Percentiles rank a stretch among this genome's conserved stretches.
These are phyloP conservation scores for Argyresthia albistria DNA, from an alignment of 2,888 invertebrate species.

Conservation along the genomic window DNA sequence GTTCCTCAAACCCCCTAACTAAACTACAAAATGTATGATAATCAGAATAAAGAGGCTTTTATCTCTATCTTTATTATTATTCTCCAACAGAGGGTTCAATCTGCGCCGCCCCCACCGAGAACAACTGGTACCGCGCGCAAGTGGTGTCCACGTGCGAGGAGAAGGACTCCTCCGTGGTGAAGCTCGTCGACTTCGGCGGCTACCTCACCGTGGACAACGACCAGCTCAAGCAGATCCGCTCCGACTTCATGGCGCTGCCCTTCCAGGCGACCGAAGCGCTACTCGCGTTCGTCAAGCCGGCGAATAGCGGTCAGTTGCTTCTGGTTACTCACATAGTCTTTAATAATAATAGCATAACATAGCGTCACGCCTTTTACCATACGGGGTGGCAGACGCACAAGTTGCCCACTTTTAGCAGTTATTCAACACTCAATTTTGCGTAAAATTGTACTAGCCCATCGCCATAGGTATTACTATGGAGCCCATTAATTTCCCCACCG, in stretches of 20 bases:
- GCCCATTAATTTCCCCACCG: no score
- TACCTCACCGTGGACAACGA: conserved; percentile 84
- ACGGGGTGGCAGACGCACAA: no score
- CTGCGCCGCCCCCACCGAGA: conserved; percentile 88
- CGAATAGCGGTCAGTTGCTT: conserved; percentile 72
- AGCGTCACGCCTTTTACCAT: no score
- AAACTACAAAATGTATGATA: no score
- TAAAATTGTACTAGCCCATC: no score
- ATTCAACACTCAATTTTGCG: no score
- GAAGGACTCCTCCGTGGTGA: conserved; percentile 82
- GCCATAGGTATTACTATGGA: no score
- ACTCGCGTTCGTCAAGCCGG: conserved; percentile 89
- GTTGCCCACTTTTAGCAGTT: no score
- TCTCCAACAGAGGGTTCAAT: conserved; percentile 81
- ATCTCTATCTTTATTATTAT: no score
- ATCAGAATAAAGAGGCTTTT: no score
- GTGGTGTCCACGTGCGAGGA: conserved; percentile 80
- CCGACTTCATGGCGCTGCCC: conserved; percentile 94
- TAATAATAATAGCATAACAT: no score
- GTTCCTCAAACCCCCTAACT: no score
- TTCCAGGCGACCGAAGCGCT: conserved; percentile 98
- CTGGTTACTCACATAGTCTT: neutral
- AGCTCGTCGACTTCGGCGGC: conserved; percentile 96
- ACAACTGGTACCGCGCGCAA: conserved; percentile 93
- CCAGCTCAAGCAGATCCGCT: conserved; percentile 91